Evolutionary conservation across 2,888 invertebrate species (phyloP).

Genomic region (Acanthosepion esculentum): DNA sequence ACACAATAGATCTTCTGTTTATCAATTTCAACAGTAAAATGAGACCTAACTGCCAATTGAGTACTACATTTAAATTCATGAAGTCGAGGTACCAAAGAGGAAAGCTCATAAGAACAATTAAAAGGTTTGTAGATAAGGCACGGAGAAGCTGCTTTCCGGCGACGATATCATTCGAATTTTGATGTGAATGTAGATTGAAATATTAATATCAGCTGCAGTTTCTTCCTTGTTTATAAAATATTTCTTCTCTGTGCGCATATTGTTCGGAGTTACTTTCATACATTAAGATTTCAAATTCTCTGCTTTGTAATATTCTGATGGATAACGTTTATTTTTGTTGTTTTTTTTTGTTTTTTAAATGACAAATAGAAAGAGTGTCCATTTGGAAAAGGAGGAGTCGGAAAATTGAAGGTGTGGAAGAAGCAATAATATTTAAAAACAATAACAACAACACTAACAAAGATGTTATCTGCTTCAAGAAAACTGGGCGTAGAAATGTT

Average conservation of each 20-base stretch:
- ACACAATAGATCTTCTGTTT: too few relatives aligned
- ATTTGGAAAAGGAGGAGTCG: not conserved
- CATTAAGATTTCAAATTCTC: not conserved
- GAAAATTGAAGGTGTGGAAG: not conserved
- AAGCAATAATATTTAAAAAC: not conserved
- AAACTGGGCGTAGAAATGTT: slow-evolving; percentile 8
- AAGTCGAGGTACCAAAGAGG: too few relatives aligned
- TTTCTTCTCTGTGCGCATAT: not conserved
- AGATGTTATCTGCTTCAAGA: not conserved
- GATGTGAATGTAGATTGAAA: too few relatives aligned
- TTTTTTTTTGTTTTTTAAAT: not conserved
- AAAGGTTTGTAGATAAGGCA: too few relatives aligned
- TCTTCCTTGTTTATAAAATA: not conserved
- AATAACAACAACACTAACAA: not conserved
- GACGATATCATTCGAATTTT: too few relatives aligned
- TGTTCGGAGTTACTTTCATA: not conserved
- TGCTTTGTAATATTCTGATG: not conserved
- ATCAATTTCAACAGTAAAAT: too few relatives aligned
- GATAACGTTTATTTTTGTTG: too few relatives aligned
- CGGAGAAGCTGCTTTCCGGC: too few relatives aligned
- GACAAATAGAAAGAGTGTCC: not conserved
- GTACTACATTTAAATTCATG: too few relatives aligned
- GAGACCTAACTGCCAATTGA: too few relatives aligned
- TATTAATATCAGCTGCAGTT: too few relatives aligned
- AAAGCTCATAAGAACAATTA: too few relatives aligned